phyloP scores from a whole-genome alignment of 2,113 vertebrate species.

The Amphiprion ocellaris region DNA sequence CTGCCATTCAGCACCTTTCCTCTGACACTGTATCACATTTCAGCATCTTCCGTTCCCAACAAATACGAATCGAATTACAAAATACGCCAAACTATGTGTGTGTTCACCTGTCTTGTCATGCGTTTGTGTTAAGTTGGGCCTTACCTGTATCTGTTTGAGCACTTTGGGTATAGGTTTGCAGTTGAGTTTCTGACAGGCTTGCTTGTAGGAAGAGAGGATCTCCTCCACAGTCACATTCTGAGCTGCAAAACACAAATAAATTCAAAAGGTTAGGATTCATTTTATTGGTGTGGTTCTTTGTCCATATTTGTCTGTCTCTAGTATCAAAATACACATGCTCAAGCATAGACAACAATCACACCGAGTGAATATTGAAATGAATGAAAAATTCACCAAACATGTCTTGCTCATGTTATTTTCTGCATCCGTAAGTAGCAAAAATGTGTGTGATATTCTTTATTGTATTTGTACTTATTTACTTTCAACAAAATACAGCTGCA shows the following conservation, averaged over 20 bases:
- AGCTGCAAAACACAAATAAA: conserved; percentile 83
- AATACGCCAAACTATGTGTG: no score
- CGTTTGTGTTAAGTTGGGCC: conserved; percentile 7
- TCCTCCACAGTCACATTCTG: conserved; percentile 95
- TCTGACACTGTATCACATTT: not conserved
- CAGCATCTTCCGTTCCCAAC: not conserved
- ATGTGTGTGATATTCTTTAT: no score
- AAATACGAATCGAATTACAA: not conserved
- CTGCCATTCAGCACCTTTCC: not conserved
- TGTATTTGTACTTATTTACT: no score
- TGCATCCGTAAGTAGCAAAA: no score
- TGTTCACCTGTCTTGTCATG: not conserved
- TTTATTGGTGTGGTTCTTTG: not conserved
- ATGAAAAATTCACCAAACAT: not conserved
- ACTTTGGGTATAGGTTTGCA: conserved; percentile 95
- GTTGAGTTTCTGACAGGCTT: conserved; percentile 95
- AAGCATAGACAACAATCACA: no score
- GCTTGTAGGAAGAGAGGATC: conserved; percentile 89
- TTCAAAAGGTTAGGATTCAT: conserved; percentile 23
- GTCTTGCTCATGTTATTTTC: not conserved
- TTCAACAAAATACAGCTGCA: not conserved
- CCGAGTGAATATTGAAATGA: not conserved
- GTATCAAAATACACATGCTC: no score
- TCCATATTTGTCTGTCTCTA: no score
- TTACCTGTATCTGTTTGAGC: conserved; percentile 94